A percentile compares a stretch with the other conserved stretches of the same genome.
These are phyloP conservation scores for Cinclus cinclus DNA, from an alignment of 2,113 vertebrate genomes.

Conservation along the genomic window DNA sequence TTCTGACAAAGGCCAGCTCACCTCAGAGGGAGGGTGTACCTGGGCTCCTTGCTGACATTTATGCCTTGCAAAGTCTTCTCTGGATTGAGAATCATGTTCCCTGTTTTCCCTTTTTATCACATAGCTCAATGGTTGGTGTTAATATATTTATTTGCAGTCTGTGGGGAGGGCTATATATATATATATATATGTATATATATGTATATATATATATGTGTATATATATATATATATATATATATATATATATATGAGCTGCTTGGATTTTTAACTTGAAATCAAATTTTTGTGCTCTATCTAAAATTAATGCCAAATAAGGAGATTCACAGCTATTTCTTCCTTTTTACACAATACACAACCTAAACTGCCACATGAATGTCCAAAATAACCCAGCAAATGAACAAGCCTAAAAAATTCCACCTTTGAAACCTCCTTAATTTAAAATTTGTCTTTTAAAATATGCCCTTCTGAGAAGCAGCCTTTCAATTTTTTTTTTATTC, in stretches of 20 bases:
- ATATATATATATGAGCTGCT: neutral
- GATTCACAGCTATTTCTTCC: neutral
- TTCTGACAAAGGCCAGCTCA: neutral
- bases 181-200: no score
- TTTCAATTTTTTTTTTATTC: conserved; percentile 50
- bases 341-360: neutral
- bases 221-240: neutral
- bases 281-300: neutral
- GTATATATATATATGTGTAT: neutral
- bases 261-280: neutral
- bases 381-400: neutral
- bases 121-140: neutral
- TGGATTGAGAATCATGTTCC: neutral
- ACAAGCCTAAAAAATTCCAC: neutral
- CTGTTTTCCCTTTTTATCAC: neutral
- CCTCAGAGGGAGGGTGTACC: neutral
- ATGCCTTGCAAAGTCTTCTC: neutral
- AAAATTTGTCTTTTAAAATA: neutral
- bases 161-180: neutral
- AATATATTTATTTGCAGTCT: neutral
- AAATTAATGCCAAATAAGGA: neutral
- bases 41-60: neutral
- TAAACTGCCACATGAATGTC: neutral
- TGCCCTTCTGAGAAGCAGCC: neutral
- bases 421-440: conserved; percentile 3